Conservation (phyloP, 2,113 vertebrate species). For the Blennius ocellaris region DNA sequence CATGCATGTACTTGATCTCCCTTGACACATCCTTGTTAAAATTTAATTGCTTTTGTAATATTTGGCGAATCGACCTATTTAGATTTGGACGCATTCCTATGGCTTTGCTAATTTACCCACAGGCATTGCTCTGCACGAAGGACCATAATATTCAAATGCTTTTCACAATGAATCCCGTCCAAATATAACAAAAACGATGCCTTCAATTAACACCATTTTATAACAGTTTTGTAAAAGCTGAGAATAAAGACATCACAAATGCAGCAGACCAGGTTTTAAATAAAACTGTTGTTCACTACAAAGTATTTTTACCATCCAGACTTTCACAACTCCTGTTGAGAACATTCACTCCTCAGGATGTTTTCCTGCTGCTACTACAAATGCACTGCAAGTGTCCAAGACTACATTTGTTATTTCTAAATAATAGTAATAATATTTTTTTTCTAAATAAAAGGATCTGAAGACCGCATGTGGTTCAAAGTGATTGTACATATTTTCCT, state of each 20-base stretch:
- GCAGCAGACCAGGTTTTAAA: neutral
- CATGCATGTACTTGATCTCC: neutral
- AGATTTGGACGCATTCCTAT: neutral
- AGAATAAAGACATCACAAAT: neutral
- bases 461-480: too few relatives aligned
- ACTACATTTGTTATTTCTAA: too few relatives aligned
- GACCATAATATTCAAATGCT: neutral
- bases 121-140: neutral
- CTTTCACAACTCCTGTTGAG: neutral
- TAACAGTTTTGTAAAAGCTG: neutral
- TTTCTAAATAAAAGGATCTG: too few relatives aligned
- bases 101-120: conserved; percentile 8
- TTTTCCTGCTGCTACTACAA: too few relatives aligned
- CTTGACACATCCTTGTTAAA: conserved; percentile 23
- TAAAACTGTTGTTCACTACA: neutral
- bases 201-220: neutral
- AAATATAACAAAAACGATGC: conserved; percentile 1
- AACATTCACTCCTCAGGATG: neutral
- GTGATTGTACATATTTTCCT: too few relatives aligned
- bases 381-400: too few relatives aligned
- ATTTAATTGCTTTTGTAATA: conserved; percentile 40
- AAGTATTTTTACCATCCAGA: too few relatives aligned
- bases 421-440: too few relatives aligned
- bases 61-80: conserved; percentile 35
- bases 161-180: neutral